Evolutionary conservation across 2,888 invertebrate genomes (phyloP), one percentile per base, ranked within the genome.

Genomic region (Acrocyrtus sp.): DNA sequence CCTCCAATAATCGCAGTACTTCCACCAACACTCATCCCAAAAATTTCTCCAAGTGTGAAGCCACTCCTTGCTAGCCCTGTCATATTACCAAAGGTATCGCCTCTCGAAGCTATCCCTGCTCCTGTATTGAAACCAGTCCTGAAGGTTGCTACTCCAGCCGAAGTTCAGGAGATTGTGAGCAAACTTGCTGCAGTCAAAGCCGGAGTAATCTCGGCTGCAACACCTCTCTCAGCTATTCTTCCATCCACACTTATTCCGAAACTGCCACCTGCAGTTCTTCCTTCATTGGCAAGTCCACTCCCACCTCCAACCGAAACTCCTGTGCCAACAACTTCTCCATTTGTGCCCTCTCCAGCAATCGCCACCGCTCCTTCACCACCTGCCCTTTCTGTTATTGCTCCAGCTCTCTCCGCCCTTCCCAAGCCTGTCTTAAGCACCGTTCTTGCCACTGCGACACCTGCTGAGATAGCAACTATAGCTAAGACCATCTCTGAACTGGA

Each of bases 251-350:
- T 61, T n/a, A 39, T 62, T 17, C 1, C 26, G 39, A 50, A 51
- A 21, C 43, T 62, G 12, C 26, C 62, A 10, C 63, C 63, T 19
- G 24, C 21, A 3, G 26, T 43, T 12, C n/a, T 15, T n/a, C 65
- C 56, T 19, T 6, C 56, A 8, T 29, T 65, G 3, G 24, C 27
- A 12, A 22, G 27, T 10, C 58, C 58, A 4, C 10, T 57, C 29
- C 15, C 6, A 54, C 17, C 22, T 26, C n/a, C n/a, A 12, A 17
- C 6, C 24, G 21, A 19, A n/a, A 29, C 34, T 3, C 34, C 29
- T 22, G 8, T 17, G 4, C 50, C 24, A 22, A 17, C 8, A 50
- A 22, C 50, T 50, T 6, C 50, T 6, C 3, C 4, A 10, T 4
- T 5, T 8, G 17, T 24, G 6, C 6, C 22, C 22, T 8, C 24